Evolutionary conservation across 2,888 invertebrate genomes (phyloP), one percentile per base, ranked within the genome.

Genomic region (Nymphalis c-album): DNA sequence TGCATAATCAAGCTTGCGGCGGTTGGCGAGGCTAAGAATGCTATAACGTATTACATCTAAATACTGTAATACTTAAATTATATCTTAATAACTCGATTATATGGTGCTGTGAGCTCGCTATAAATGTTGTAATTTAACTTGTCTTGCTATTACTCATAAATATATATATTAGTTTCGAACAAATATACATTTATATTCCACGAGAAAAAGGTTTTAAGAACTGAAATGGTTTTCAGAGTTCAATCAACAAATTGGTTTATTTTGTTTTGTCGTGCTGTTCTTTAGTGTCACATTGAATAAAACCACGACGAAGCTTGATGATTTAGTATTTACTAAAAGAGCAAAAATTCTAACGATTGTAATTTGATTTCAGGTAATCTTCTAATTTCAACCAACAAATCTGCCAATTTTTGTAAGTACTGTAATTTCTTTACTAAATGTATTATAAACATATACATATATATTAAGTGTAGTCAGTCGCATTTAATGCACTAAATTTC

Each of bases 31-130:
- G 75, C 71, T 57, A 60, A 70, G 78, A 78, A 74, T 76, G 74
- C 76, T 82, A 79, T 80, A 78, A 76, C 75, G 69, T 70, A 74
- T 77, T 75, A 76, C 68, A 55, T 69, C 75, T 75, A 78, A 78
- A 81, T 78, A 72, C 75, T 76, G 69, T 77, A 78, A 80, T 80
- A 76, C 74, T 74, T 57, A 69, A 68, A 68, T 69, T 71, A 70
- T 69, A 67, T 67, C 66, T 71, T 74, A 73, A 75, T 74, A 72
- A 71, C 70, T 67, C 74, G 71, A 76, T 75, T 73, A 71, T 66
- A 69, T 55, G 26, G 64, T 26, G 16, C 46, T 48, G 60, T 45
- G n/a, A 58, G 55, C 45, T 53, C 46, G 58, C 55, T 59, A 35
- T 64, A 62, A 62, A 59, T 64, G 57, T 66, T 48, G 45, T 64